These are phyloP conservation scores for Gavialis gangeticus DNA, from an alignment of 2,113 vertebrate genomes.

Conservation along the genomic window DNA sequence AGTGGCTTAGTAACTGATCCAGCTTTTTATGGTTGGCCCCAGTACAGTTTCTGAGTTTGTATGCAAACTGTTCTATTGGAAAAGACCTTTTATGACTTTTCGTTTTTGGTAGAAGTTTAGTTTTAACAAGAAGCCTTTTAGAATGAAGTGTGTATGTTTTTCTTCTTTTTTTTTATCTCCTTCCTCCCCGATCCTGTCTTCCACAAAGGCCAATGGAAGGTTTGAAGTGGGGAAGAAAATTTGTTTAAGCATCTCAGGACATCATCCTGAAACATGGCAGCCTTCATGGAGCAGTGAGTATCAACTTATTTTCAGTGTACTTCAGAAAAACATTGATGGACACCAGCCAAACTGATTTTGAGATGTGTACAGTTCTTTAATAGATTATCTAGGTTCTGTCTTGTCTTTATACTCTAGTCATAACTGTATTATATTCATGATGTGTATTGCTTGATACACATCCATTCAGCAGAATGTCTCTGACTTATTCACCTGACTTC, in stretches of 20 bases:
- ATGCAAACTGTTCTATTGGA: neutral
- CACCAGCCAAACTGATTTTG: neutral
- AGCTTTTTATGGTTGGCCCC: neutral
- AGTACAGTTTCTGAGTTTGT: neutral
- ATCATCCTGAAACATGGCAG: conserved; percentile 99
- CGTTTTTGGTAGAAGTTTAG: neutral
- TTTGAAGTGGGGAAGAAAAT: conserved; percentile 99
- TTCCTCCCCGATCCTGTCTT: neutral
- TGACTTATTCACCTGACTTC: neutral
- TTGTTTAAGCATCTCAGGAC: conserved; percentile 98
- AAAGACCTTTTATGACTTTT: neutral
- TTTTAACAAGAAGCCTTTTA: neutral
- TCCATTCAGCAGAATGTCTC: neutral
- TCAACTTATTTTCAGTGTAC: neutral
- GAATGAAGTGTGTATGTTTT: conserved; percentile 15
- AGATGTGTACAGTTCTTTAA: neutral
- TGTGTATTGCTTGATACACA: neutral
- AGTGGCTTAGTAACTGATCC: neutral
- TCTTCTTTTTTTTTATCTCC: neutral
- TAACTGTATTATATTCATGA: neutral
- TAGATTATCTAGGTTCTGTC: neutral
- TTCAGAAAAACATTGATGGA: neutral
- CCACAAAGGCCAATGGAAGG: conserved; percentile 92
- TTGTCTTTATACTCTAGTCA: neutral
- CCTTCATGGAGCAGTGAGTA: conserved; percentile 99